Evolutionary conservation across 2,888 invertebrate genomes (phyloP).

Genomic region (Heliconius erato): DNA sequence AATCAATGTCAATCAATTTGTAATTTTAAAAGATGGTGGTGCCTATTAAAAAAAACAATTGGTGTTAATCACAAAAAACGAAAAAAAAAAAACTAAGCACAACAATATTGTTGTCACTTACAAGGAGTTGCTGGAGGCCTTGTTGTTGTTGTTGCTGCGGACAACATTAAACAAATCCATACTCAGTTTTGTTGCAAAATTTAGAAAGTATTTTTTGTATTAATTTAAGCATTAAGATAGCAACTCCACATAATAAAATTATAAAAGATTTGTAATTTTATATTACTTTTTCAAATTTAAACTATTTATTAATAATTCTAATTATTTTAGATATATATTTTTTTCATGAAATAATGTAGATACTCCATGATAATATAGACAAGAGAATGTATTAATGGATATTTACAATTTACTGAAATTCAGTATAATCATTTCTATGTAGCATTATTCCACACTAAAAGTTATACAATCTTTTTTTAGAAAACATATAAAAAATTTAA

Average conservation of each 20-base stretch:
- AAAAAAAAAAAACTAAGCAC: conserved; percentile 74
- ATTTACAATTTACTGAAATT: not conserved
- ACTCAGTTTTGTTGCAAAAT: conserved; percentile 46
- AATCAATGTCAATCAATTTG: conserved; percentile 32
- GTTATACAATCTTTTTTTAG: not conserved
- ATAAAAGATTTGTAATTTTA: conserved; percentile 6
- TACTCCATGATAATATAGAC: conserved; percentile 7
- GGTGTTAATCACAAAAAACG: conserved; percentile 61
- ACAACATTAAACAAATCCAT: conserved; percentile 68
- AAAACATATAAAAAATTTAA: not conserved
- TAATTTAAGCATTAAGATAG: not conserved
- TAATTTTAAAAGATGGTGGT: conserved; percentile 51
- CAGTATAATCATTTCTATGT: not conserved
- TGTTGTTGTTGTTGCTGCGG: conserved; percentile 96
- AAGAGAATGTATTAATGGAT: not conserved
- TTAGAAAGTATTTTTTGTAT: conserved; percentile 3
- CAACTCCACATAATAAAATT: conserved; percentile 23
- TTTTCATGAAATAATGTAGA: conserved; percentile 4
- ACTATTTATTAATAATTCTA: not conserved
- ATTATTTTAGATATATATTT: not conserved
- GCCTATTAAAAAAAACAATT: conserved; percentile 27
- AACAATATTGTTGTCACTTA: conserved; percentile 87
- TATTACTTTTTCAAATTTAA: not conserved
- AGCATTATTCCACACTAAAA: too few relatives aligned
- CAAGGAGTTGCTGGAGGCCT: conserved; percentile 96